Evolutionary conservation across 30 jellyfish, hydroid and myxozoan genomes (phyloP).

Genomic region (Aurelia sp.): DNA sequence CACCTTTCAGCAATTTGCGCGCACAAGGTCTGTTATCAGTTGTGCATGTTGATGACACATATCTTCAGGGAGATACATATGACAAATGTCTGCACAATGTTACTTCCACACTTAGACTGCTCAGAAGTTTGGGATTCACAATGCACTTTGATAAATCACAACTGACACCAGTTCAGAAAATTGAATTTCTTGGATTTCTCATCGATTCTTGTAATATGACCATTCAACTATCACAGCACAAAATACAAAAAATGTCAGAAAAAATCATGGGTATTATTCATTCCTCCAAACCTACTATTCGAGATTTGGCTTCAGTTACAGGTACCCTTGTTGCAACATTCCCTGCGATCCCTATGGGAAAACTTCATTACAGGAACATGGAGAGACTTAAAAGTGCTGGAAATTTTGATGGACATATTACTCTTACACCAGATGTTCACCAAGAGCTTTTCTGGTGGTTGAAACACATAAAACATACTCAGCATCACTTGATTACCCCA

Average conservation of each 20-base stretch:
- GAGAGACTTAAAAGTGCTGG: slow-evolving; percentile 27
- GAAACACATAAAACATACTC: not conserved
- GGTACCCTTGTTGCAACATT: slow-evolving; percentile 19
- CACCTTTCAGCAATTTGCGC: too few species aligned
- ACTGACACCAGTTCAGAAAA: not conserved
- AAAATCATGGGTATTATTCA: not conserved
- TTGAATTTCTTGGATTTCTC: not conserved
- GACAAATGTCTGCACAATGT: too few species aligned
- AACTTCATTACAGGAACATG: slow-evolving; percentile 12
- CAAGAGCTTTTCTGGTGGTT: slow-evolving; percentile 29
- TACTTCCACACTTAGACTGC: too few species aligned
- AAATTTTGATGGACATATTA: slow-evolving; percentile 14
- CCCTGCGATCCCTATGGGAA: slow-evolving; percentile 38
- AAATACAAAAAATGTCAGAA: not conserved
- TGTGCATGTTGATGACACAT: too few species aligned
- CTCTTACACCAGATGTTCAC: too few species aligned
- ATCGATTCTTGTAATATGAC: not conserved
- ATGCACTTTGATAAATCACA: not conserved
- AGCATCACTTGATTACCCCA: not conserved
- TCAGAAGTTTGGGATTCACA: not conserved
- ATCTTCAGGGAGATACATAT: too few species aligned
- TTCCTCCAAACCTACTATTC: slow-evolving; percentile 8
- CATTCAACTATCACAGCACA: not conserved
- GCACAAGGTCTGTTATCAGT: too few species aligned
- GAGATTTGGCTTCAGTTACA: slow-evolving; percentile 25